phyloP scores from a whole-genome alignment of 2,797 vertebrate genomes.

The Sebastes variabilis region DNA sequence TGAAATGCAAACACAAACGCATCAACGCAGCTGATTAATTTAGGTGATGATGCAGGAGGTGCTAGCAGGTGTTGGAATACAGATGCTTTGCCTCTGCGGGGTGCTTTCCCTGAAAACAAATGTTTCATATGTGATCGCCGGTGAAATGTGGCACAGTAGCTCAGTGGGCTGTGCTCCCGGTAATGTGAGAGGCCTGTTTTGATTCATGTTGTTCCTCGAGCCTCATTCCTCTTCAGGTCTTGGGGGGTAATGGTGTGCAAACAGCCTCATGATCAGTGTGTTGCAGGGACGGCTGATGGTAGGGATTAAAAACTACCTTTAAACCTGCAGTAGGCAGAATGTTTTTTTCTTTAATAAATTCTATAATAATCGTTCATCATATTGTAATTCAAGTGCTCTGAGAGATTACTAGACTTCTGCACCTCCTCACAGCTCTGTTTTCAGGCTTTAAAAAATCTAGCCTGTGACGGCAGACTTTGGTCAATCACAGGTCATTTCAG shows the following conservation, averaged over 20 bases:
- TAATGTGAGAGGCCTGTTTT: slow-evolving; percentile 43
- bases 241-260: slow-evolving; percentile 43
- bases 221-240: slow-evolving; percentile 54
- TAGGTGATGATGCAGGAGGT: slow-evolving; percentile 38
- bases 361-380: too few species aligned
- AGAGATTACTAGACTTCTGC: too few species aligned
- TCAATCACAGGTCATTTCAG: too few species aligned
- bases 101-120: slow-evolving; percentile 50
- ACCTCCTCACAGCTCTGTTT: too few species aligned
- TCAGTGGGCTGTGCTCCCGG: slow-evolving; percentile 27
- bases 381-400: too few species aligned
- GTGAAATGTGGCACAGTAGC: slow-evolving; percentile 45
- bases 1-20: slow-evolving; percentile 61
- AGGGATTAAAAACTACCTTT: background rate
- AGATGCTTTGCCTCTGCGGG: slow-evolving; percentile 43
- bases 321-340: too few species aligned
- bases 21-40: slow-evolving; percentile 67
- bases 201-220: slow-evolving; percentile 57
- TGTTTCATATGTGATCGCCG: slow-evolving; percentile 39
- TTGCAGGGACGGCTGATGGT: slow-evolving; percentile 11
- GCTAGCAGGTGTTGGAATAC: slow-evolving; percentile 58
- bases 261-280: slow-evolving; percentile 5
- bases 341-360: too few species aligned
- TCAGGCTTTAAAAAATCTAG: too few species aligned
- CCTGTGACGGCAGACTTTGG: too few species aligned